Conservation (phyloP, 2,797 vertebrate genomes). For the Miichthys miiuy region DNA sequence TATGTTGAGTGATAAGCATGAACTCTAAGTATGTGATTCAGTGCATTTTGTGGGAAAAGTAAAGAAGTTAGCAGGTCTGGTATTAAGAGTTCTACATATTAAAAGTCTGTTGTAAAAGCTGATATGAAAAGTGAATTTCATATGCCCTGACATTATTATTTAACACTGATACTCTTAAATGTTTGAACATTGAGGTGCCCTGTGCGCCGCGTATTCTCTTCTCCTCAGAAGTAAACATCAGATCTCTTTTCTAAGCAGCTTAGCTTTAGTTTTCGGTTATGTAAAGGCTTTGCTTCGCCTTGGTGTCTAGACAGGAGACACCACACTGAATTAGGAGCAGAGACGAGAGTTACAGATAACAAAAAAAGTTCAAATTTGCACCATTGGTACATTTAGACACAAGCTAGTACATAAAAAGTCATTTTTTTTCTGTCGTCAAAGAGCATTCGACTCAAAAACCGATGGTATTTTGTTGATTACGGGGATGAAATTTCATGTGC, state of each 20-base stretch:
- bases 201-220: neutral
- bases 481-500: neutral
- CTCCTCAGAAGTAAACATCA: constrained; percentile 44
- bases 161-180: neutral
- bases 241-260: constrained; percentile 54
- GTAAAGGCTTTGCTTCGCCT: constrained; percentile 62
- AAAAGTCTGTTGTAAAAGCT: too few species aligned
- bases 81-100: neutral
- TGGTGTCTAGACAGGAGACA: constrained; percentile 31
- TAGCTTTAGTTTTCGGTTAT: constrained; percentile 56
- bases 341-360: neutral
- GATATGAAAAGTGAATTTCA: too few species aligned
- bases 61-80: neutral
- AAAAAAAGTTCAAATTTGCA: neutral
- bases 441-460: fast-evolving
- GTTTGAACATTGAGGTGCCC: neutral
- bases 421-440: neutral
- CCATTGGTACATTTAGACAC: neutral
- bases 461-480: neutral
- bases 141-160: neutral
- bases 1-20: neutral
- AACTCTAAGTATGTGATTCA: neutral
- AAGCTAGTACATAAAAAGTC: neutral
- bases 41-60: neutral
- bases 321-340: constrained; percentile 41